Conservation (phyloP, 2,888 invertebrate genomes). For the Lucinisca nassula region DNA sequence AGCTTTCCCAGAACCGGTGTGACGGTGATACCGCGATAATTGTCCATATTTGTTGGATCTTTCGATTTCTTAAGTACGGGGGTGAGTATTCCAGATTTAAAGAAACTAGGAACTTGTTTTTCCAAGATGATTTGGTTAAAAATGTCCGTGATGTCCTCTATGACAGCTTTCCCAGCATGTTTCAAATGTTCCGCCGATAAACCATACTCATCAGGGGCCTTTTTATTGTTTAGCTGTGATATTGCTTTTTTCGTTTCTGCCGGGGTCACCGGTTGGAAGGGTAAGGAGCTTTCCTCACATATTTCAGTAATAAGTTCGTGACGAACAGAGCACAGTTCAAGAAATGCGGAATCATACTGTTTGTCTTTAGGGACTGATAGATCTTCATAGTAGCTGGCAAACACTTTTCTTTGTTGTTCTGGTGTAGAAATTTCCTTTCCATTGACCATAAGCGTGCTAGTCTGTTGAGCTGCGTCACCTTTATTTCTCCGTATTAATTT, state of each 20-base stretch:
- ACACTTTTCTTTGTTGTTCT: background rate
- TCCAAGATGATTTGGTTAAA: background rate
- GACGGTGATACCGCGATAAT: background rate
- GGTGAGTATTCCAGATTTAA: background rate
- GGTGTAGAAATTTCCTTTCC: background rate
- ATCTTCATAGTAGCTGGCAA: background rate
- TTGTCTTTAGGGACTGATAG: background rate
- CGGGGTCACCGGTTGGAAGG: background rate
- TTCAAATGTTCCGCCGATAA: background rate
- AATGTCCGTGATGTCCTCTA: background rate
- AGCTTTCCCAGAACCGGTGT: background rate
- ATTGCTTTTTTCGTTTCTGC: background rate
- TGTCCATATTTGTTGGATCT: background rate
- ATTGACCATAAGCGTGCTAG: background rate
- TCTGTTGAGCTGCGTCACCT: background rate
- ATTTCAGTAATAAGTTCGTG: background rate
- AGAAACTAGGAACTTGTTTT: background rate
- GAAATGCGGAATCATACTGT: background rate
- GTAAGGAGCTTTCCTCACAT: background rate
- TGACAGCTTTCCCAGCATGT: background rate
- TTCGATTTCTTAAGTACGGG: background rate
- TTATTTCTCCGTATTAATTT: conserved; percentile 8
- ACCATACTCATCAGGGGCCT: background rate
- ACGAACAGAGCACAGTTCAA: background rate
- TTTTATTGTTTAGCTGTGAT: background rate